Conservation (phyloP, 2,797 vertebrate genomes). For the Schizopygopsis pylzovi region DNA sequence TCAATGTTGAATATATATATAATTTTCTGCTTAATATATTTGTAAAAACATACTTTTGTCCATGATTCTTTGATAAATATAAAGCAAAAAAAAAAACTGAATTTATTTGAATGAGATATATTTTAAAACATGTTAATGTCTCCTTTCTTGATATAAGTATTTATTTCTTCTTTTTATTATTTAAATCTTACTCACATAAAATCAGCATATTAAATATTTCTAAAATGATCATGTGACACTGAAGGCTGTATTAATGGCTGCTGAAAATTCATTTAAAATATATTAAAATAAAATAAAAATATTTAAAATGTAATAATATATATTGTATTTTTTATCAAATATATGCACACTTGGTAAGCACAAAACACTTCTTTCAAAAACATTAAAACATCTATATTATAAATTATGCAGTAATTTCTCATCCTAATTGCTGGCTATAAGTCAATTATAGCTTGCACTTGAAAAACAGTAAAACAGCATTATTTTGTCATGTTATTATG, state of each 20-base stretch:
- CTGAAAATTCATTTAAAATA: not conserved
- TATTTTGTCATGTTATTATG: constrained; percentile 27
- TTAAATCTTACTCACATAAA: not conserved
- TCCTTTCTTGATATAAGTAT: not conserved
- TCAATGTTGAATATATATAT: not conserved
- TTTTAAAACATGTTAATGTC: not conserved
- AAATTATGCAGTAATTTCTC: not conserved
- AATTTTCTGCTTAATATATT: not conserved
- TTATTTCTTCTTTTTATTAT: not conserved
- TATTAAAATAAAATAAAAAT: not conserved
- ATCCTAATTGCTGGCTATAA: constrained; percentile 50
- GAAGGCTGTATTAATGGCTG: not conserved
- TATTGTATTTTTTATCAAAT: not conserved
- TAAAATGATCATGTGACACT: not conserved
- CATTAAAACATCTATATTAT: not conserved
- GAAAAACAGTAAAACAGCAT: not conserved
- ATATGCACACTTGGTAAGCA: not conserved
- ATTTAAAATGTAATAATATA: not conserved
- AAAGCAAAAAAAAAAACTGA: not conserved
- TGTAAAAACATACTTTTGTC: not conserved
- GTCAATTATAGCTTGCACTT: constrained; percentile 38
- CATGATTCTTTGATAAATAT: not conserved
- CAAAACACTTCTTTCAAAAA: not conserved
- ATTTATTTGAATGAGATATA: not conserved
- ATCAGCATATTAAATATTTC: not conserved